phyloP scores from a whole-genome alignment of 2,113 vertebrate genomes.

The Solea senegalensis region DNA sequence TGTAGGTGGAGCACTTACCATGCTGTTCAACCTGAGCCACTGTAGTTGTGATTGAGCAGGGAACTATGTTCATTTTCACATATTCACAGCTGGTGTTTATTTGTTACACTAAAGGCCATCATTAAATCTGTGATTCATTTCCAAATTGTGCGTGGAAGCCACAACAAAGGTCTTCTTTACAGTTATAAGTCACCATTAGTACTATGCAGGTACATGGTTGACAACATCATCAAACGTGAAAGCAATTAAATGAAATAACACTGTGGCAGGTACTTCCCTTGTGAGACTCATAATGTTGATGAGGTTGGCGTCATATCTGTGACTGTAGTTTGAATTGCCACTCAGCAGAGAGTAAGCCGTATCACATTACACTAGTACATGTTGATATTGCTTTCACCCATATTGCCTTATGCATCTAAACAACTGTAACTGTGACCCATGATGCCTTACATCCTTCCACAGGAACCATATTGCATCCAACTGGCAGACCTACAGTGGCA shows the following conservation, averaged over 20 bases:
- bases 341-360: not conserved
- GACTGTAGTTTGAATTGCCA: not conserved
- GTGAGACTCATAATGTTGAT: not conserved
- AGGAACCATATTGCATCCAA: conserved; percentile 77
- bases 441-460: conserved; percentile 2
- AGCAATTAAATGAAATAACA: not conserved
- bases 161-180: not conserved
- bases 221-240: not conserved
- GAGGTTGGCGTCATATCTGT: not conserved
- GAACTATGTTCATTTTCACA: conserved; percentile 34
- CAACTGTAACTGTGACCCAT: conserved; percentile 1
- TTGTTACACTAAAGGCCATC: conserved; percentile 3
- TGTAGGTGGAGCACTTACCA: conserved; percentile 80
- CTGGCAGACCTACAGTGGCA: conserved; percentile 90
- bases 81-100: conserved; percentile 9
- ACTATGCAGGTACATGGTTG: not conserved
- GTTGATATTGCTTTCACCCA: not conserved
- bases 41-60: conserved; percentile 10
- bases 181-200: not conserved
- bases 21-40: conserved; percentile 36
- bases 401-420: not conserved
- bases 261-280: not conserved
- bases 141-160: not conserved
- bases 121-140: conserved; percentile 17
- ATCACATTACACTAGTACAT: not conserved